Evolutionary conservation across 1,140 invertebrate genomes (phyloP).

Genomic region (Ostrea denselamellosa): DNA sequence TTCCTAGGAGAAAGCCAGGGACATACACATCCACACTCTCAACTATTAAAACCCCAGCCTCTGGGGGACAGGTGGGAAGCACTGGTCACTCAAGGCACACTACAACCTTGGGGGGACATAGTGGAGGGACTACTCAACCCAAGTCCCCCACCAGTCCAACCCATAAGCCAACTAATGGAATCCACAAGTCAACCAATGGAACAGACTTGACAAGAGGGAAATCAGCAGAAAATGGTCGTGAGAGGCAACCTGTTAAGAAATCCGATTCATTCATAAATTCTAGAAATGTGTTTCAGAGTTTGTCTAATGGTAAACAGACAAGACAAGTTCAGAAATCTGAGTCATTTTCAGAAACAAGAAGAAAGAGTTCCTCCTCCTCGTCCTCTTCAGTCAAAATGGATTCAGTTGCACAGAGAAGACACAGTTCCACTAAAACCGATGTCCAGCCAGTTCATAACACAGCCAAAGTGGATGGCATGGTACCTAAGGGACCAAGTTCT

Average conservation of each 20-base stretch:
- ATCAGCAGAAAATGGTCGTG: not conserved
- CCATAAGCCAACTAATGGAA: not conserved
- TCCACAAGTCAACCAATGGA: not conserved
- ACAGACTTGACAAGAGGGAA: not conserved
- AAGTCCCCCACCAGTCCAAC: slow-evolving; percentile 39
- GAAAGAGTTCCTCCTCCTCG: not conserved
- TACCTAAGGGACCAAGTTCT: not conserved
- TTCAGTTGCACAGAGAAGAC: not conserved
- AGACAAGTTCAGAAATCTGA: not conserved
- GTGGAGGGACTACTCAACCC: not conserved
- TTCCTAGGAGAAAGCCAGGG: slow-evolving; percentile 19
- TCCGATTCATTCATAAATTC: slow-evolving; percentile 30
- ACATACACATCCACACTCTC: not conserved
- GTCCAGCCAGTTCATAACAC: not conserved
- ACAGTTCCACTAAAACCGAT: not conserved
- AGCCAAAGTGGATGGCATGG: not conserved
- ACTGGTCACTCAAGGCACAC: not conserved
- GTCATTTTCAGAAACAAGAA: slow-evolving; percentile 29
- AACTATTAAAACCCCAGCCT: not conserved
- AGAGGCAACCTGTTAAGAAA: slow-evolving; percentile 33
- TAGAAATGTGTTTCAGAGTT: slow-evolving; percentile 36
- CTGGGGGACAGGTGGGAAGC: not conserved
- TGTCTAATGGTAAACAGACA: not conserved
- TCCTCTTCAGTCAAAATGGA: not conserved
- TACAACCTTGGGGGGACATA: not conserved